Base-by-base conservation (phyloP, 2,888 invertebrate species). In the Acrocyrtus sp. region DNA sequence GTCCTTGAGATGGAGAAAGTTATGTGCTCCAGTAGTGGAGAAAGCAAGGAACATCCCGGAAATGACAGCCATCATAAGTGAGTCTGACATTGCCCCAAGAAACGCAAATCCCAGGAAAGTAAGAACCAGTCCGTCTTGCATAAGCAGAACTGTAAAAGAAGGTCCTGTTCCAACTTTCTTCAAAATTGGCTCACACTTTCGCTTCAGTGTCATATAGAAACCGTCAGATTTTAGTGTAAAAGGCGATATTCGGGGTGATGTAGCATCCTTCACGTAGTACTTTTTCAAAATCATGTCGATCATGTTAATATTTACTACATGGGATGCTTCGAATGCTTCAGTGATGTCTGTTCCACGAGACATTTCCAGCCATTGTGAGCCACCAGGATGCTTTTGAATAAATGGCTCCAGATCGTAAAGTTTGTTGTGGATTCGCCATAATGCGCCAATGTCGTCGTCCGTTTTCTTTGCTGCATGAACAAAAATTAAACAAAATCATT, bases 291-390 rank as follows among this genome's bases (percentile, higher is more conserved):
- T 82, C 78, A 86, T 86, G 80, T 88, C 87, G 0, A 90, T 88
- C 1, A 84, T 84, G 2, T 85, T 84, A 0, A 72, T 57, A 53
- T 77, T 77, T 5, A 88, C 86, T 43, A 92, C 82, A 83, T 94
- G 93, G 83, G 92, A 91, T 0, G 87, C 84, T 86, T 92, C 91
- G 81, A 92, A 93, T 8, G 90, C 89, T 85, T 93, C 93, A 0
- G 93, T 93, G 69, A 93, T 91, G 81, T 94, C 93, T 2, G 66
- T 66, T 0, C 92, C 93, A 87, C 90, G 61, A 1, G 81, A 78
- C 41, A 72, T 21, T 8, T 67, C 53, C 3, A 82, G 48, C 82
- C 82, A 82, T 19, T 80, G 76, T 8, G 74, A 83, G 0, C 87
- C 85, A 72, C 86, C 86, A 3, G 88, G 88, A 82, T 88, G 88